A percentile compares a stretch with the other conserved stretches of the same genome.
These are phyloP conservation scores for Hyperoplus lanceolatus DNA, from an alignment of 2,797 vertebrate species.

Conservation along the genomic window DNA sequence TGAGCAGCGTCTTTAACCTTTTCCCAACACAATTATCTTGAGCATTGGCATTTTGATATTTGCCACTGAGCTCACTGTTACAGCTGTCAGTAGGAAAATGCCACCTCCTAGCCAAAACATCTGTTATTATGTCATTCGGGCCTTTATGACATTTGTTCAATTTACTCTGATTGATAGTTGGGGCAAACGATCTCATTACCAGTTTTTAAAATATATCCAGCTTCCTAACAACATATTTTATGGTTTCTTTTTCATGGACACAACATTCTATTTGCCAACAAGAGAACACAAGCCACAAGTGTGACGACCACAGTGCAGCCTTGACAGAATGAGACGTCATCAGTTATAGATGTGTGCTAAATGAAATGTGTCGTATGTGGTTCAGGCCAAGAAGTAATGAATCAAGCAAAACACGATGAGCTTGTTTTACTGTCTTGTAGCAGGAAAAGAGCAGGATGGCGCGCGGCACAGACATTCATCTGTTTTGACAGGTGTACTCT, in stretches of 20 bases:
- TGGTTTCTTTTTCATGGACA: slow-evolving; percentile 1
- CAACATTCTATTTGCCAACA: slow-evolving; percentile 9
- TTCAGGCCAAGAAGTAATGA: slow-evolving; percentile 15
- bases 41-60: slow-evolving; percentile 18
- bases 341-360: slow-evolving; percentile 36
- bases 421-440: slow-evolving; percentile 22
- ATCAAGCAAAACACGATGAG: slow-evolving; percentile 14
- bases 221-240: not conserved
- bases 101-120: not conserved
- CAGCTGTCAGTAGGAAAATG: not conserved
- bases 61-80: not conserved
- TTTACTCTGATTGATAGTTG: slow-evolving; percentile 18
- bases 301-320: not conserved
- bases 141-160: slow-evolving; percentile 4
- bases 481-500: slow-evolving; percentile 28
- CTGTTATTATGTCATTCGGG: not conserved
- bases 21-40: not conserved
- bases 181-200: slow-evolving; percentile 4
- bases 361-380: slow-evolving; percentile 4
- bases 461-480: slow-evolving; percentile 5
- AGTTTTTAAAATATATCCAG: not conserved
- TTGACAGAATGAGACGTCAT: slow-evolving; percentile 5
- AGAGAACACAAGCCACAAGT: slow-evolving; percentile 13
- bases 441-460: slow-evolving; percentile 16
- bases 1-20: slow-evolving; percentile 19